phyloP scores from a whole-genome alignment of 2,113 vertebrate species.

The human region GRCh38 chr4:135387501-135388000 shows the following conservation, averaged over 20 bases:
- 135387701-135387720: background rate
- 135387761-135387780: background rate
- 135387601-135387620: background rate
- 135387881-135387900: slow-evolving; percentile 56
- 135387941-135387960: slow-evolving; percentile 31
- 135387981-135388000: slow-evolving; percentile 8
- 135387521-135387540: no score
- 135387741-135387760: accelerated
- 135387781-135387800: background rate
- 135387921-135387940: slow-evolving; percentile 65
- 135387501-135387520: background rate
- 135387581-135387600: background rate
- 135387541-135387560: accelerated
- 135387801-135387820: background rate
- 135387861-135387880: slow-evolving; percentile 21
- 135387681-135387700: background rate
- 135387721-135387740: background rate
- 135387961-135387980: slow-evolving; percentile 18
- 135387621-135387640: background rate
- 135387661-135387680: background rate
- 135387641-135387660: background rate
- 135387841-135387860: background rate
- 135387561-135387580: background rate
- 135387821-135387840: background rate
- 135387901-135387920: slow-evolving; percentile 61